Conservation (phyloP, 2,797 vertebrate species). For the Galagoides demidoff region DNA sequence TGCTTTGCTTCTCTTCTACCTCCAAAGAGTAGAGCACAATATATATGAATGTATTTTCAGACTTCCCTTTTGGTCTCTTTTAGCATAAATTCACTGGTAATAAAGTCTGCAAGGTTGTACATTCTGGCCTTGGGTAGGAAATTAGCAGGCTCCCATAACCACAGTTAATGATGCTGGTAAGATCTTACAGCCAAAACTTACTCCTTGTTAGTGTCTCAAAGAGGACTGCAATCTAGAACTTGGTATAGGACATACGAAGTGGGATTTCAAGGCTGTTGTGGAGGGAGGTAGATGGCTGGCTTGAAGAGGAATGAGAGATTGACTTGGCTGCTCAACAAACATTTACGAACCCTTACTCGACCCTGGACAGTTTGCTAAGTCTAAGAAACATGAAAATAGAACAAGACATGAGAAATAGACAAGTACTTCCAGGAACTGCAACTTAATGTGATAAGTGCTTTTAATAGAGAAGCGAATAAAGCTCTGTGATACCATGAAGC, state of each 20-base stretch:
- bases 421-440: neutral
- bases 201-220: constrained; percentile 14
- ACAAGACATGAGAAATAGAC: neutral
- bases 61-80: neutral
- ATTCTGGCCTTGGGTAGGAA: neutral
- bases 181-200: neutral
- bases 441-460: neutral
- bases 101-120: neutral
- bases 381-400: neutral
- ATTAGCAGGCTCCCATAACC: neutral
- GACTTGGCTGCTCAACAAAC: neutral
- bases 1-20: constrained; percentile 17
- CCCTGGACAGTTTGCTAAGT: neutral
- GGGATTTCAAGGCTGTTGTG: neutral
- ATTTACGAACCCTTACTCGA: neutral
- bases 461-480: constrained; percentile 7
- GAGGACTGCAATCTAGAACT: neutral
- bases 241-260: neutral
- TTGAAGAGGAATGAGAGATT: neutral
- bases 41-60: neutral
- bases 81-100: neutral
- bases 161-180: neutral
- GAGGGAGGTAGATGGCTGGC: neutral
- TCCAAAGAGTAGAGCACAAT: neutral
- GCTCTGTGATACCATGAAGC: neutral